A percentile compares a stretch with the other conserved stretches of the same genome.
These are phyloP conservation scores for Sebastes flavidus DNA, from an alignment of 2,797 vertebrate species.

Conservation along the genomic window DNA sequence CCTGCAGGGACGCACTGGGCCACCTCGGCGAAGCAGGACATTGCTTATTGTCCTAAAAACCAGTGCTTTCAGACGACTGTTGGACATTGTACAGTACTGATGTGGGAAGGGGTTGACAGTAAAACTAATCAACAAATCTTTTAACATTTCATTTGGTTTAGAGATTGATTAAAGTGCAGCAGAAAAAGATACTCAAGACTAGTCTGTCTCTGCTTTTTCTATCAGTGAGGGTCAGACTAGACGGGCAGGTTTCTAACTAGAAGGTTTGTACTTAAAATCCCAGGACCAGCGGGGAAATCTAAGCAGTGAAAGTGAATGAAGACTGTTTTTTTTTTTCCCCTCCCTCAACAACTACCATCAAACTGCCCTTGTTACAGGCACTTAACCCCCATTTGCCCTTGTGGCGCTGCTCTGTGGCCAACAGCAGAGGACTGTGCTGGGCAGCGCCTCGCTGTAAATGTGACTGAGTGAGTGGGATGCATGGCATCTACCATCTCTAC, in stretches of 20 bases:
- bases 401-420: slow-evolving; percentile 24
- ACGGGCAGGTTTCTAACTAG: not conserved
- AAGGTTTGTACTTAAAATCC: slow-evolving; percentile 21
- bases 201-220: not conserved
- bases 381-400: slow-evolving; percentile 54
- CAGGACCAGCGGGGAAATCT: slow-evolving; percentile 10
- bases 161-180: not conserved
- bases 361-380: slow-evolving; percentile 46
- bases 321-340: not conserved
- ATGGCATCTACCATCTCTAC: slow-evolving; percentile 2
- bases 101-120: not conserved
- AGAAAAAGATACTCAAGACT: not conserved
- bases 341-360: slow-evolving; percentile 15
- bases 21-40: not conserved
- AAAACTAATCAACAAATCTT: slow-evolving; percentile 1
- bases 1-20: not conserved
- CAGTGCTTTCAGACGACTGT: not conserved
- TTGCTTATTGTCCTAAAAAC: not conserved
- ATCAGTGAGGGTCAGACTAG: not conserved
- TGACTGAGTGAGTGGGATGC: slow-evolving; percentile 8
- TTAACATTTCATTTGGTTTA: not conserved
- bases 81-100: not conserved
- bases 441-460: slow-evolving; percentile 42
- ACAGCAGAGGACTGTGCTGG: slow-evolving; percentile 18
- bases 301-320: slow-evolving; percentile 13